Percentiles rank a stretch among this genome's conserved stretches.
Conservation (phyloP, 2,113 vertebrate species). For the Aphelocoma coerulescens region DNA sequence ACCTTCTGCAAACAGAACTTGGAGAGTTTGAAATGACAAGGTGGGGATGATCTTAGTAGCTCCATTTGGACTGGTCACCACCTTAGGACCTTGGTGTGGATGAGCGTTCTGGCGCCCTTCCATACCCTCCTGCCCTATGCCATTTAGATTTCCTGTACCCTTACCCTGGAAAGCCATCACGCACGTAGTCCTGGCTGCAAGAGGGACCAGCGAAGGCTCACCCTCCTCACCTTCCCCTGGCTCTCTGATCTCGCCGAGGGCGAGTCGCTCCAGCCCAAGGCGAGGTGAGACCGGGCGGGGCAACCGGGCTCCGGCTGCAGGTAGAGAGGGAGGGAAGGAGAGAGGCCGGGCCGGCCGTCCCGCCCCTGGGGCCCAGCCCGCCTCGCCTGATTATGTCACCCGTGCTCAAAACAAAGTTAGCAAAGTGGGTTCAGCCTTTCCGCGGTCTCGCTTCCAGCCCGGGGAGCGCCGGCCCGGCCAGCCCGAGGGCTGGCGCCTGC, state of each 20-base stretch:
- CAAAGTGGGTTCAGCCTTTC: not conserved
- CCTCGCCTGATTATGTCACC: not conserved
- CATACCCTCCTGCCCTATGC: not conserved
- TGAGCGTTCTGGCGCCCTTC: too few relatives aligned
- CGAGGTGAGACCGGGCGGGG: not conserved
- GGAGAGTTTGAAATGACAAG: not conserved
- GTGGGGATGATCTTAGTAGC: rapidly evolving
- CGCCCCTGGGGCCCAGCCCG: not conserved
- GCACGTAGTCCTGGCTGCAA: not conserved
- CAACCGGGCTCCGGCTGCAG: not conserved
- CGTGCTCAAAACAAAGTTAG: not conserved
- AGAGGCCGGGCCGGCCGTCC: not conserved
- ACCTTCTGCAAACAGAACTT: too few relatives aligned
- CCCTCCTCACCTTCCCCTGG: rapidly evolving
- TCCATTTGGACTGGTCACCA: not conserved
- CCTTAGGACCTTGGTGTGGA: not conserved
- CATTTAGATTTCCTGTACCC: rapidly evolving
- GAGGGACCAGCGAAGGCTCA: too few relatives aligned
- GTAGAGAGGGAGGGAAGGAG: not conserved
- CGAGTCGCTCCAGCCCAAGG: not conserved
- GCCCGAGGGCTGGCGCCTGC: too few relatives aligned
- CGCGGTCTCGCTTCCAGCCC: not conserved
- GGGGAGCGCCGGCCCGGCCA: not conserved
- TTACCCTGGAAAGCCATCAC: rapidly evolving
- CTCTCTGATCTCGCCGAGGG: not conserved